Evolutionary conservation across 2,888 invertebrate species (phyloP).

Genomic region (Xestia rhomboidea): DNA sequence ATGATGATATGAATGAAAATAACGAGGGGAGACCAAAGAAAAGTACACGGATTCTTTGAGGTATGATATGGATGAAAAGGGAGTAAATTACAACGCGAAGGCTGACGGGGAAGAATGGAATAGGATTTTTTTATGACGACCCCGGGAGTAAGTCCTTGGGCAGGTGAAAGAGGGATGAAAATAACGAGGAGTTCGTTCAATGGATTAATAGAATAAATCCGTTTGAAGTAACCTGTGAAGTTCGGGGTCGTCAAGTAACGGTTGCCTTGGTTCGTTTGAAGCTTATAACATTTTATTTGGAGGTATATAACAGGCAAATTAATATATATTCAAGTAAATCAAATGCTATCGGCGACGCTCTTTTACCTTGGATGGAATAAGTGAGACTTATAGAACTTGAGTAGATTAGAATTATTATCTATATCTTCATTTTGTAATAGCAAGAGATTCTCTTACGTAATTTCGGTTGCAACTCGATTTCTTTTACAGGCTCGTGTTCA

Average conservation of each 20-base stretch:
- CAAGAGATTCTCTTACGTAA: background rate
- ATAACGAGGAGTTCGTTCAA: conserved; percentile 6
- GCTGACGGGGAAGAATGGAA: background rate
- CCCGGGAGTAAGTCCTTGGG: background rate
- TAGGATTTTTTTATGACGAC: background rate
- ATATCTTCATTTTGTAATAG: background rate
- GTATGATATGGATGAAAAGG: background rate
- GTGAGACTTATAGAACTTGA: background rate
- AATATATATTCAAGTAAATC: background rate
- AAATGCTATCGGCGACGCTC: background rate
- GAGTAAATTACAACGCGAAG: no score
- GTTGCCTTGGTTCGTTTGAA: background rate
- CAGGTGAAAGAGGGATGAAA: background rate
- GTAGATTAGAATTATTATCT: no score
- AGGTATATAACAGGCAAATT: background rate
- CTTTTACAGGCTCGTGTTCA: background rate
- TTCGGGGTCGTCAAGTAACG: conserved; percentile 18
- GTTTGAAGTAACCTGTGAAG: conserved; percentile 10
- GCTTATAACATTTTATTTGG: background rate
- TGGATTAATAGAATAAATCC: background rate
- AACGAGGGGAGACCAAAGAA: background rate
- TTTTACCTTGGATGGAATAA: background rate
- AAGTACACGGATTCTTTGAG: background rate
- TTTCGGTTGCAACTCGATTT: background rate
- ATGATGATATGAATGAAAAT: conserved; percentile 1